Evolutionary conservation across 1,140 invertebrate genomes (phyloP).

Genomic region (Drosophila triauraria): DNA sequence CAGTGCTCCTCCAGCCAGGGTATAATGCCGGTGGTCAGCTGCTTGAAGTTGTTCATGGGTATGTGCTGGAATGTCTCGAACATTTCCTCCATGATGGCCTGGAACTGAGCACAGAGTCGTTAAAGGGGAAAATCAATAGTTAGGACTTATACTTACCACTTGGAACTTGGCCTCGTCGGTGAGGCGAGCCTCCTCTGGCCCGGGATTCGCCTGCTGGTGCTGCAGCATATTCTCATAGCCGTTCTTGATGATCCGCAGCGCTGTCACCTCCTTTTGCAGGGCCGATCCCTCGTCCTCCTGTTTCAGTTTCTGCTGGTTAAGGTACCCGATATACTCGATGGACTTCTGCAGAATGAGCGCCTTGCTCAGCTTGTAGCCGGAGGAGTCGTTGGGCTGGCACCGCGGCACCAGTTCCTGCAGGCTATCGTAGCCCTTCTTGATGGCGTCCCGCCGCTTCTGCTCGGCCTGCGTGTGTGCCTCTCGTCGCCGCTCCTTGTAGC

Average conservation of each 20-base stretch:
- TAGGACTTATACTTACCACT: slow-evolving; percentile 88
- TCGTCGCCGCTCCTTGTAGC: slow-evolving; percentile 96
- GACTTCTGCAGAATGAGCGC: slow-evolving; percentile 97
- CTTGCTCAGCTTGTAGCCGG: slow-evolving; percentile 97
- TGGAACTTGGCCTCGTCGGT: slow-evolving; percentile 98
- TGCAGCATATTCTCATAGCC: slow-evolving; percentile 99
- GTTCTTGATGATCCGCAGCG: slow-evolving; percentile 95
- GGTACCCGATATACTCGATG: slow-evolving; percentile 95
- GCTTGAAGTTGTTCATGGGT: slow-evolving; percentile 95
- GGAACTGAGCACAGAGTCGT: slow-evolving; percentile 89
- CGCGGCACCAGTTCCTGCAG: slow-evolving; percentile 96
- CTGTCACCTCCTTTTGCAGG: slow-evolving; percentile 97
- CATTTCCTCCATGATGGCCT: slow-evolving; percentile 96
- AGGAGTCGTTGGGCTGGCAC: slow-evolving; percentile 92
- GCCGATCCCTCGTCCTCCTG: slow-evolving; percentile 97
- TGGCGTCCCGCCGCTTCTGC: slow-evolving; percentile 98
- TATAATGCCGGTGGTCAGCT: slow-evolving; percentile 96
- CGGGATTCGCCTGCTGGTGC: slow-evolving; percentile 96
- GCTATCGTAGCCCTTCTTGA: slow-evolving; percentile 97
- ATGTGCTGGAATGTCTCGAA: slow-evolving; percentile 96
- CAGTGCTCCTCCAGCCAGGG: slow-evolving; percentile 98
- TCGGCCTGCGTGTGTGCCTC: slow-evolving; percentile 99
- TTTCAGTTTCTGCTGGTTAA: slow-evolving; percentile 96
- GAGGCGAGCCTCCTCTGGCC: slow-evolving; percentile 93
- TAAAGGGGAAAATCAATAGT: not conserved